Percentiles rank a stretch among this genome's conserved stretches.
phyloP scores from a whole-genome alignment of 2,888 invertebrate species.

The Lottia gigantea region DNA sequence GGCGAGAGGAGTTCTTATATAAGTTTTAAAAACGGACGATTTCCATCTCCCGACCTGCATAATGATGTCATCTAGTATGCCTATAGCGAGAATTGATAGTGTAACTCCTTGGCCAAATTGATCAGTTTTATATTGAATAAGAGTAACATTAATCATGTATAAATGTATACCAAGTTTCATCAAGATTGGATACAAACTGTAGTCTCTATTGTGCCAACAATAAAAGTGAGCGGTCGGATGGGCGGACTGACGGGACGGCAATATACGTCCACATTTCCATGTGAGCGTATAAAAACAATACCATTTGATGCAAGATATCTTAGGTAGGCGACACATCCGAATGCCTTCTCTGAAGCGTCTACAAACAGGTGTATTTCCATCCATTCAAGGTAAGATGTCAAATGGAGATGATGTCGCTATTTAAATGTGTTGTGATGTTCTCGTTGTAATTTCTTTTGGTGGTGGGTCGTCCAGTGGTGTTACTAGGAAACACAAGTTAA shows the following conservation, averaged over 20 bases:
- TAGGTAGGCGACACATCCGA: neutral
- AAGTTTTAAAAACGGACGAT: neutral
- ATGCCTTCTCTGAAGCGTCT: constrained; percentile 13
- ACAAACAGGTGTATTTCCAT: constrained; percentile 11
- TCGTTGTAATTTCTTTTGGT: neutral
- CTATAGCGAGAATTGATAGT: neutral
- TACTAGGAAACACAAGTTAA: too few relatives aligned
- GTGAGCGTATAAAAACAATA: too few relatives aligned
- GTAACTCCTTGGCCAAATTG: neutral
- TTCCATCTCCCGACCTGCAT: neutral
- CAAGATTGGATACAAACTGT: too few relatives aligned
- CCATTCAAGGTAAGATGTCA: neutral
- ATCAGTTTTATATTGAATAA: constrained; percentile 14
- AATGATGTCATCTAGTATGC: neutral
- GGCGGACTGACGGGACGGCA: too few relatives aligned
- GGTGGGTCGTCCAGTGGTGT: too few relatives aligned
- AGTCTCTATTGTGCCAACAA: too few relatives aligned
- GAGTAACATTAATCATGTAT: neutral
- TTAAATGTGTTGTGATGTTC: neutral
- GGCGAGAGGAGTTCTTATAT: neutral
- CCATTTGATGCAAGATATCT: neutral
- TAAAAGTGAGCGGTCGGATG: too few relatives aligned
- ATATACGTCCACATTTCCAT: too few relatives aligned
- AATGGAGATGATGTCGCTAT: constrained; percentile 1
- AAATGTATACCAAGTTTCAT: too few relatives aligned